Conservation (phyloP, 2,113 vertebrate species). For the Platichthys stellatus region DNA sequence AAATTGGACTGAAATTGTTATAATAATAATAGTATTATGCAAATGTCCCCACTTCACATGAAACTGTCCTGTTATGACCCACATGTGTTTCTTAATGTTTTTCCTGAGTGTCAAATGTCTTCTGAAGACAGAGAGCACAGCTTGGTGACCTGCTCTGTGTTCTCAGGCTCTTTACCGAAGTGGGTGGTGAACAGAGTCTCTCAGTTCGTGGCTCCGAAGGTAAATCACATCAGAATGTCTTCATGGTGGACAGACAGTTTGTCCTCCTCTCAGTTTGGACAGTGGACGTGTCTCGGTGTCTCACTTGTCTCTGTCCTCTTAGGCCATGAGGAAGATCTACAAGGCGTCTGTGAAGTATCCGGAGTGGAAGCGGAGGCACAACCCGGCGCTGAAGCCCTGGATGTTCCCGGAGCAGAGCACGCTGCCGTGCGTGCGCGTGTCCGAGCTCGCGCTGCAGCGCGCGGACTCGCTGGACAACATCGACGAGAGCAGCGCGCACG, state of each 20-base stretch:
- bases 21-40: too few relatives aligned
- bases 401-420: constrained; percentile 86
- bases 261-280: neutral
- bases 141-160: constrained; percentile 2
- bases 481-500: constrained; percentile 83
- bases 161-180: constrained; percentile 87
- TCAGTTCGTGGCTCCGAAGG: constrained; percentile 89
- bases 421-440: constrained; percentile 77
- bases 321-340: constrained; percentile 91
- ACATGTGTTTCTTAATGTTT: too few relatives aligned
- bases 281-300: neutral
- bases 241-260: neutral
- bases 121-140: neutral
- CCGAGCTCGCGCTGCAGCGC: constrained; percentile 80
- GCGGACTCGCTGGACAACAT: constrained; percentile 87
- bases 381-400: constrained; percentile 85
- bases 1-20: too few relatives aligned
- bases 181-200: constrained; percentile 90
- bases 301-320: neutral
- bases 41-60: too few relatives aligned
- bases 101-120: neutral
- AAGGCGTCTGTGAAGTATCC: constrained; percentile 89
- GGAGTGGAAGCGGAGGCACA: constrained; percentile 86
- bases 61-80: too few relatives aligned
- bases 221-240: constrained; percentile 48